phyloP scores from a whole-genome alignment of 2,888 invertebrate species.

The Tricholauxania praeusta region DNA sequence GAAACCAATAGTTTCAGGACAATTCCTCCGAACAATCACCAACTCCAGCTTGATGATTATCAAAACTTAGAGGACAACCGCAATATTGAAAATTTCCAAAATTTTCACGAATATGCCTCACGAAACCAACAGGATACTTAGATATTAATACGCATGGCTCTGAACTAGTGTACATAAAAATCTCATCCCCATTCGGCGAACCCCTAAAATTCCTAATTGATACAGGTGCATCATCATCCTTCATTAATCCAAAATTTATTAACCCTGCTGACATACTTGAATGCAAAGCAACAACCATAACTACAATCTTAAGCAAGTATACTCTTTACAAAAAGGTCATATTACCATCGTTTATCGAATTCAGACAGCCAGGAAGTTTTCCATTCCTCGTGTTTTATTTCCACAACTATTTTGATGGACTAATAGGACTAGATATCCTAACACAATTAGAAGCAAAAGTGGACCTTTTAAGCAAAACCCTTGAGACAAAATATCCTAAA shows the following conservation, averaged over 20 bases:
- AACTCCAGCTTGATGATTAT: not conserved
- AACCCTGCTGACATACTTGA: not conserved
- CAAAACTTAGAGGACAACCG: not conserved
- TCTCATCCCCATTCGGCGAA: constrained; percentile 37
- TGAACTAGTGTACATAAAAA: constrained; percentile 37
- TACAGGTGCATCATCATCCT: constrained; percentile 40
- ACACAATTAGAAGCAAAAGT: constrained; percentile 27
- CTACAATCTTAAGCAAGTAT: constrained; percentile 29
- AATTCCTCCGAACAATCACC: constrained; percentile 6
- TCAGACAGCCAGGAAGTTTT: constrained; percentile 31
- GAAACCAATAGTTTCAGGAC: constrained; percentile 4
- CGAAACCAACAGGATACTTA: constrained; percentile 38
- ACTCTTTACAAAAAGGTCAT: constrained; percentile 31
- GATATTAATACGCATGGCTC: constrained; percentile 38
- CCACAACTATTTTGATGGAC: constrained; percentile 38
- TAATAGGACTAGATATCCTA: constrained; percentile 6
- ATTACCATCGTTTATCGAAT: constrained; percentile 32
- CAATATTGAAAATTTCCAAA: constrained; percentile 29
- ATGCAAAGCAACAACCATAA: constrained; percentile 20
- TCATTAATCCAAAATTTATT: constrained; percentile 39
- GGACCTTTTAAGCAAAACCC: constrained; percentile 21
- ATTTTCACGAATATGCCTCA: constrained; percentile 38
- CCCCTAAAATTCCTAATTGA: constrained; percentile 39
- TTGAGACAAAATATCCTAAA: constrained; percentile 17
- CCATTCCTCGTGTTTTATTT: constrained; percentile 41